These are phyloP conservation scores for Pocillopora damicornis DNA, from an alignment of 64 coral and sea anemone species.

Conservation along the genomic window DNA sequence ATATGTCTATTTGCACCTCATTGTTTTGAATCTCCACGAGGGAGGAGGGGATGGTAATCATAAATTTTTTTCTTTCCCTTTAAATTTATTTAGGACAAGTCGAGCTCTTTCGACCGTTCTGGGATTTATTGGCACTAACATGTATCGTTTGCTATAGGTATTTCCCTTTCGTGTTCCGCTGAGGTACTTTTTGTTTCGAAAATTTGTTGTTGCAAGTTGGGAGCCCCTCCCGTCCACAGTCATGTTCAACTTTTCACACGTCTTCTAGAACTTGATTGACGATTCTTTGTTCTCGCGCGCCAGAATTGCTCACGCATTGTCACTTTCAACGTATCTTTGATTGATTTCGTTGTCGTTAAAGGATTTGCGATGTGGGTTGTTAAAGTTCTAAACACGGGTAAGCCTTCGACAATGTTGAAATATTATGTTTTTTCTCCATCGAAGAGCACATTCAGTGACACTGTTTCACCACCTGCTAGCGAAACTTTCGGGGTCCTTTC, in stretches of 20 bases:
- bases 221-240: neutral
- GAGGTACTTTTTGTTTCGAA: no score
- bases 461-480: neutral
- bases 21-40: no score
- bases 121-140: no score
- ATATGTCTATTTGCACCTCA: no score
- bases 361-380: constrained; percentile 12
- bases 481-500: constrained; percentile 4
- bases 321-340: constrained; percentile 5
- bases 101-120: no score
- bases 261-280: no score
- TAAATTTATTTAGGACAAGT: no score
- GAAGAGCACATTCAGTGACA: neutral
- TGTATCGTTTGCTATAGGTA: no score
- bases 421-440: neutral
- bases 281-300: neutral
- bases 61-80: no score
- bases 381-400: neutral
- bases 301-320: neutral
- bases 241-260: neutral
- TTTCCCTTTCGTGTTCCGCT: no score
- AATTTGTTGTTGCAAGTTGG: neutral
- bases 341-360: neutral
- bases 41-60: no score
- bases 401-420: neutral